phyloP scores from a whole-genome alignment of 1,140 invertebrate genomes.

The Bombus balteatus region DNA sequence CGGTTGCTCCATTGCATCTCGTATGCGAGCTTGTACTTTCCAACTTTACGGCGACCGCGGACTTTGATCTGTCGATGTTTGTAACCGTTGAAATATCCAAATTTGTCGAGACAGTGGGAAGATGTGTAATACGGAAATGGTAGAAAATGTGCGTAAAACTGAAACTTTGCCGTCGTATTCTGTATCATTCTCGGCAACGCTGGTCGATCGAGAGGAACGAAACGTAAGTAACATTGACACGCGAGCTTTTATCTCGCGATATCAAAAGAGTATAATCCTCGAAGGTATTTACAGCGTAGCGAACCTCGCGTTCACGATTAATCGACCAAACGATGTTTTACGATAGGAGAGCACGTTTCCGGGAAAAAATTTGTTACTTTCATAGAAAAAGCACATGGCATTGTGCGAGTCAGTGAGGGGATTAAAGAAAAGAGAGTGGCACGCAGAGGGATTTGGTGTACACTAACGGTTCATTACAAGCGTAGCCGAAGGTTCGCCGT shows the following conservation, averaged over 20 bases:
- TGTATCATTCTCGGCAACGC: not conserved
- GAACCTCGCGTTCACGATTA: not conserved
- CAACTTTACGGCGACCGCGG: conserved; percentile 19
- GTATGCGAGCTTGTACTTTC: conserved; percentile 5
- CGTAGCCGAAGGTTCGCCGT: conserved; percentile 39
- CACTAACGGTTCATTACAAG: conserved; percentile 62
- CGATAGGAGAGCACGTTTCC: not conserved
- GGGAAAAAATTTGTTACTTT: not conserved
- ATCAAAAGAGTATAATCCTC: not conserved
- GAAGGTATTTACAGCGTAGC: not conserved
- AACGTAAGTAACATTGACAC: not conserved
- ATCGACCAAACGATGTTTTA: not conserved
- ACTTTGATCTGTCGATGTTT: not conserved
- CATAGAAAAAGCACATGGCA: not conserved
- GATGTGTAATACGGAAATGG: conserved; percentile 33
- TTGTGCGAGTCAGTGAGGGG: not conserved
- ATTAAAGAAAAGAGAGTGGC: not conserved
- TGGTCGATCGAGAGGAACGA: too few relatives aligned
- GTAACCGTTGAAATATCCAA: conserved; percentile 28
- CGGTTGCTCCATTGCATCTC: not conserved
- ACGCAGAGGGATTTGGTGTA: conserved; percentile 25
- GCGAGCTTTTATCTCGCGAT: too few relatives aligned
- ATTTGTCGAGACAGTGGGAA: conserved; percentile 52
- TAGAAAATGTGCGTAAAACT: conserved; percentile 24
- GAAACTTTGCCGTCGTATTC: not conserved